Evolutionary conservation across 2,797 vertebrate genomes (phyloP), one percentile per base, ranked within the genome.

Genomic region (Sylvia borin): DNA sequence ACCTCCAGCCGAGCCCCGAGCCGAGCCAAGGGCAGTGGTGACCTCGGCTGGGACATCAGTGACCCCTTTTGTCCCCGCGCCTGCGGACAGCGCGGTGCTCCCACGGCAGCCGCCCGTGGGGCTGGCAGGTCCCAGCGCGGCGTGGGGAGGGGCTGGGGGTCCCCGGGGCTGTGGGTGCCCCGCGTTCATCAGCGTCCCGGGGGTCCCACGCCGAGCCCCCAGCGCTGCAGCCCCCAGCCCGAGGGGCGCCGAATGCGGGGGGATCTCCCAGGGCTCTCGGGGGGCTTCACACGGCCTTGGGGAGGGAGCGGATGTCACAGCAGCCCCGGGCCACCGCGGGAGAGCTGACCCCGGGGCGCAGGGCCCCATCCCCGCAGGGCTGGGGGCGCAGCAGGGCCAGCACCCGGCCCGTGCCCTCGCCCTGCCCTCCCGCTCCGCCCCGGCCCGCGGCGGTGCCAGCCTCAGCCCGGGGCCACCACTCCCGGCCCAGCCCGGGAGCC

Each of bases 91-190:
- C 48, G 0, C 26, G 10, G 29, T 10, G 29, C 7, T 32, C 16
- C 34, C 8, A 3, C 3, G 14, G 0, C 2, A 2, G 26, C 17
- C 0, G 45, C 21, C 55, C 7, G 0, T 2, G 90, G 32, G 43
- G 68, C 34, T 62, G 55, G n/a, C 0, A 2, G 58, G 55, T n/a
- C 55, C 88, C 45, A 2, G 11, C 10, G 2, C 6, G 0, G 43
- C 2, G 31, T 0, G 5, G 6, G 3, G 54, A 29, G 24, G 53
- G 24, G 13, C 72, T 45, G 86, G 16, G 25, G n/a, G 21, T 26
- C 47, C 55, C 57, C 29, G 3, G 32, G 32, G 26, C 27, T 29
- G n/a, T 4, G 64, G 7, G 2, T 9, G 4, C 21, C 57, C 53
- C 2, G 0, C 9, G 27, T 43, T 58, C 10, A 9, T 50, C 7